phyloP scores from a whole-genome alignment of 1,140 invertebrate genomes.

The Octopus bimaculoides region DNA sequence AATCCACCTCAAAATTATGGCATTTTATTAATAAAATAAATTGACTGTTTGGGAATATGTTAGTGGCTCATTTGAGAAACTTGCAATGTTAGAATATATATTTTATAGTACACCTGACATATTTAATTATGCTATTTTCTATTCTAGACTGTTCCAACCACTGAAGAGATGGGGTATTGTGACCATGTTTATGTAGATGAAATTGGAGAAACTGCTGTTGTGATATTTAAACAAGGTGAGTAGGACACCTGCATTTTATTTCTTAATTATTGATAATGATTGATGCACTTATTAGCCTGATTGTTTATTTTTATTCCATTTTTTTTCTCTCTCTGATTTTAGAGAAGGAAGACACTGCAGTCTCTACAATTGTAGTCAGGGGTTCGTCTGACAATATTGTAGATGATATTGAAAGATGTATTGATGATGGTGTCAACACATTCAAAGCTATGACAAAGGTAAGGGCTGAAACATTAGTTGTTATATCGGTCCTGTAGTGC shows the following conservation, averaged over 20 bases:
- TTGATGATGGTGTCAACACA: slow-evolving; percentile 98
- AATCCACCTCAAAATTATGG: no score
- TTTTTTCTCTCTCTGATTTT: slow-evolving; percentile 19
- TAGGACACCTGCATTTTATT: not conserved
- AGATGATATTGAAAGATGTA: slow-evolving; percentile 97
- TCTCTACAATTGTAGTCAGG: slow-evolving; percentile 90
- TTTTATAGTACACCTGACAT: no score
- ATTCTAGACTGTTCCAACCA: slow-evolving; percentile 69
- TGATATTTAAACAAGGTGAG: slow-evolving; percentile 79
- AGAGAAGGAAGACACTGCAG: slow-evolving; percentile 71
- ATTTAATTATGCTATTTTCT: slow-evolving; percentile 6
- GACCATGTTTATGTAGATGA: slow-evolving; percentile 92
- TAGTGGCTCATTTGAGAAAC: no score
- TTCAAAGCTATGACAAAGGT: slow-evolving; percentile 83
- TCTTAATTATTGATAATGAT: not conserved
- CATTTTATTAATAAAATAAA: no score
- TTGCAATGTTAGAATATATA: no score
- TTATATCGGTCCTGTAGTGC: not conserved
- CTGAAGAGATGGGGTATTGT: slow-evolving; percentile 90
- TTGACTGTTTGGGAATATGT: no score
- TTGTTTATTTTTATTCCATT: slow-evolving; percentile 1
- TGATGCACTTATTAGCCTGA: not conserved
- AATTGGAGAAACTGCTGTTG: slow-evolving; percentile 89
- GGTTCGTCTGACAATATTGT: slow-evolving; percentile 98
- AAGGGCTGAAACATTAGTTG: not conserved